Conservation (phyloP, 2,888 invertebrate species). For the Agriopis aurantiaria region DNA sequence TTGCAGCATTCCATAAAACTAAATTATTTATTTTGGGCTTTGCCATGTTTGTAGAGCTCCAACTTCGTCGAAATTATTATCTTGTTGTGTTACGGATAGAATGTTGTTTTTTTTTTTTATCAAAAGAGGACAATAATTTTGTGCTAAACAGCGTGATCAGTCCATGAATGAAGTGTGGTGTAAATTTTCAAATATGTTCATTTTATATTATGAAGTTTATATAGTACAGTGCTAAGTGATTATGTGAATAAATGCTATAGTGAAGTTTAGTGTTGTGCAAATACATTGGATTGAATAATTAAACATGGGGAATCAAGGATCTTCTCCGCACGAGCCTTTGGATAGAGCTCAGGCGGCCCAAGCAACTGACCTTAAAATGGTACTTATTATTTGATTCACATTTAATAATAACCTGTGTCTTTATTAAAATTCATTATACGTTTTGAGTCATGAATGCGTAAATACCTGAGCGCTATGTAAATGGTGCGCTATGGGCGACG, state of each 20-base stretch:
- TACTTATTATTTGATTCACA: slow-evolving; percentile 47
- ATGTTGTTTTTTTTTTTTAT: slow-evolving; percentile 65
- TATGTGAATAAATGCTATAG: slow-evolving; percentile 55
- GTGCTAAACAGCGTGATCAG: slow-evolving; percentile 65
- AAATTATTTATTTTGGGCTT: slow-evolving; percentile 78
- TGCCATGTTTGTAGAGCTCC: slow-evolving; percentile 78
- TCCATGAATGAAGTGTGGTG: slow-evolving; percentile 65
- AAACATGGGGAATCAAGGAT: slow-evolving; percentile 93
- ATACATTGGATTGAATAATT: slow-evolving; percentile 45
- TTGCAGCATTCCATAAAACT: slow-evolving; percentile 70
- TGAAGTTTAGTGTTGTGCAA: slow-evolving; percentile 55
- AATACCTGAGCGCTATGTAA: slow-evolving; percentile 35
- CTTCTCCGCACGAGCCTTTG: slow-evolving; percentile 93
- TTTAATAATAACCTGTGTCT: slow-evolving; percentile 34
- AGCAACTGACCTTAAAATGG: slow-evolving; percentile 82
- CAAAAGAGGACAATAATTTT: slow-evolving; percentile 70
- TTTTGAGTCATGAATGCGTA: slow-evolving; percentile 50
- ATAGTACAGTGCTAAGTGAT: slow-evolving; percentile 40
- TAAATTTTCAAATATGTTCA: slow-evolving; percentile 43
- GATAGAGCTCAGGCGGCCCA: slow-evolving; percentile 88
- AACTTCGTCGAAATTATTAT: slow-evolving; percentile 79
- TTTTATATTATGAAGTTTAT: slow-evolving; percentile 37
- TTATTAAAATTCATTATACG: slow-evolving; percentile 58
- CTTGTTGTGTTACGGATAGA: slow-evolving; percentile 73
- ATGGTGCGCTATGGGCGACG: slow-evolving; percentile 27